phyloP scores from a whole-genome alignment of 2,113 vertebrate genomes.

The Cebus imitator region DNA sequence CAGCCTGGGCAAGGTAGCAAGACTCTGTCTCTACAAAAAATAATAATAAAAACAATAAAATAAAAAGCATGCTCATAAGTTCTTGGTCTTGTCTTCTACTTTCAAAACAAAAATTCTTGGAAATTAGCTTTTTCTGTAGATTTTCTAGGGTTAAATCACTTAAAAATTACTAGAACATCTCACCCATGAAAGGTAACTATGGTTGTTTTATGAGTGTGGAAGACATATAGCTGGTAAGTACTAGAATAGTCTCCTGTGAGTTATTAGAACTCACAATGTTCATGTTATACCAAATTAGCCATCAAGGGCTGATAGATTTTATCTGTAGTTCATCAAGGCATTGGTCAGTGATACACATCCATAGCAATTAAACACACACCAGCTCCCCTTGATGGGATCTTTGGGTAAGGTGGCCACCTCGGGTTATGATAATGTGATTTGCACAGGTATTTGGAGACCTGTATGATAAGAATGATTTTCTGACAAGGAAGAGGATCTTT shows the following conservation, averaged over 20 bases:
- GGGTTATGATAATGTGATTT: not conserved
- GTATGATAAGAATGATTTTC: not conserved
- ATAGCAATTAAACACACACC: not conserved
- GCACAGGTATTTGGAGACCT: not conserved
- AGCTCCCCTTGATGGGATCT: not conserved
- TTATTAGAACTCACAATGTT: conserved; percentile 82
- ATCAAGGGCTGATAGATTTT: conserved; percentile 80
- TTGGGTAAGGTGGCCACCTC: not conserved
- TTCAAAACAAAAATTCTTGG: conserved; percentile 59
- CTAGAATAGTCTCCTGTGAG: conserved; percentile 81
- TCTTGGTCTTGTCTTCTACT: conserved; percentile 8
- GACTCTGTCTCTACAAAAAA: too few relatives aligned
- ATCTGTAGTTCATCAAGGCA: conserved; percentile 74
- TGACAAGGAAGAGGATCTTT: not conserved
- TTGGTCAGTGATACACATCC: conserved; percentile 62
- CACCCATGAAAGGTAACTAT: conserved; percentile 84
- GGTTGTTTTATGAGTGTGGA: conserved; percentile 83
- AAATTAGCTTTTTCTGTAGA: conserved; percentile 27
- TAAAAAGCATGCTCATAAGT: not conserved
- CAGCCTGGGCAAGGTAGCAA: too few relatives aligned
- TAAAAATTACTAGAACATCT: conserved; percentile 81
- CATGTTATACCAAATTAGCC: conserved; percentile 82
- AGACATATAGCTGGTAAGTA: conserved; percentile 82
- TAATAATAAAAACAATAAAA: too few relatives aligned
- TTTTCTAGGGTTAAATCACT: conserved; percentile 76